These are phyloP conservation scores for Cossypha niveicapilla DNA, from an alignment of 2,797 vertebrate genomes.

Conservation along the genomic window DNA sequence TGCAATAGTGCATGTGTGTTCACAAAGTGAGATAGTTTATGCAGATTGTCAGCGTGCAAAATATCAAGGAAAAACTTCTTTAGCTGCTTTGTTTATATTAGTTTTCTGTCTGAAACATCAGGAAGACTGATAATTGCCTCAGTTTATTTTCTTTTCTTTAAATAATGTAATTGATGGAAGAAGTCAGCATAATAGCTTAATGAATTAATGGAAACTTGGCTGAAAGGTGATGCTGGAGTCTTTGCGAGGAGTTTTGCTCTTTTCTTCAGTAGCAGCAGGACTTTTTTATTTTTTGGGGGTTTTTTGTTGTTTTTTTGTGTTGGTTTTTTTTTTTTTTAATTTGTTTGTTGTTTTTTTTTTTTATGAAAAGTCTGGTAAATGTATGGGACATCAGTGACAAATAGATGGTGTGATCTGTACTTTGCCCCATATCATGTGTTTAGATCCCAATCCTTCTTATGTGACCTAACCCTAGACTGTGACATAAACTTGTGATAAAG, in stretches of 20 bases:
- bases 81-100: not conserved
- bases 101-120: not conserved
- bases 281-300: no score
- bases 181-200: not conserved
- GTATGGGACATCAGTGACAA: not conserved
- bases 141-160: not conserved
- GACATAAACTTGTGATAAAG: not conserved
- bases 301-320: no score
- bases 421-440: not conserved
- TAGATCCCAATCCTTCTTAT: not conserved
- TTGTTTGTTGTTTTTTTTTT: not conserved
- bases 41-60: not conserved
- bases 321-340: no score
- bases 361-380: not conserved
- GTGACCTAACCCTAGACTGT: not conserved
- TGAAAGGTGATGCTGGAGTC: not conserved
- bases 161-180: not conserved
- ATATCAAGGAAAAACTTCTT: not conserved
- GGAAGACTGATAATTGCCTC: not conserved
- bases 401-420: not conserved
- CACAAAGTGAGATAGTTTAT: not conserved
- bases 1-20: accelerated
- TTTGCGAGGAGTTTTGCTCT: not conserved
- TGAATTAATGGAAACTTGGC: accelerated
- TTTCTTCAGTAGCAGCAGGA: not conserved